Evolutionary conservation across 2,797 vertebrate genomes (phyloP), one percentile per base, ranked within the genome.

Genomic region (Darevskia mixta): DNA sequence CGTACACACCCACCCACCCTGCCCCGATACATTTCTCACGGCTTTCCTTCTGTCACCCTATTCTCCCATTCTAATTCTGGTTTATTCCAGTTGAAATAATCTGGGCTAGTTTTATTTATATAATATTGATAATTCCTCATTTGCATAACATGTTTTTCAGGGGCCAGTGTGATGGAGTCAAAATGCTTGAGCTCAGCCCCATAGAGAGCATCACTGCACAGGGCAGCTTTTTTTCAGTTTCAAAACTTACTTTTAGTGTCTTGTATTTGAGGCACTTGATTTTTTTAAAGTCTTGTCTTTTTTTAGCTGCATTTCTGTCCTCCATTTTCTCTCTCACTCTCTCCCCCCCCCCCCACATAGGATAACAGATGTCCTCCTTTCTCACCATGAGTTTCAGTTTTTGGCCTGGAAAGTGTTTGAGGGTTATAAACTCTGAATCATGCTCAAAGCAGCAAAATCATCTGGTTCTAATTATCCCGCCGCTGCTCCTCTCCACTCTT

Each of bases 291-390:
- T 49, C 49, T 49, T 49, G 49, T 55, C 13, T 55, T 55, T 55
- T 55, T 55, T 55, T 55, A 55, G 49, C 49, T 73, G 43, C 32
- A 38, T 23, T 86, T 75, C 71, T 75, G 61, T 41, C 41, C 32
- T 67, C 43, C 25, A 17, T 66, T 32, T 38, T 38, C 23, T 45
- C 11, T 55, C 32, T 29, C 29, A 5, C 49, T 49, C 49, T 49
- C 45, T 58, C 45, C 32, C 23, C 43, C 64, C 0, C 32, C 23
- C 5, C 11, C 32, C 17, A 2, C 25, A 13, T 3, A 9, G 43
- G 32, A 41, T 85, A 58, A 85, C 71, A 89, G 55, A 85, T 76
- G 55, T 86, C 83, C 69, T 80, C 79, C 32, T 89, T 82, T 76
- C 29, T 45, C 69, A 25, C 71, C 49, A 61, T 38, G 11, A 85